Evolutionary conservation across 1,140 invertebrate species (phyloP).

Genomic region (Zaprionus ghesquierei): DNA sequence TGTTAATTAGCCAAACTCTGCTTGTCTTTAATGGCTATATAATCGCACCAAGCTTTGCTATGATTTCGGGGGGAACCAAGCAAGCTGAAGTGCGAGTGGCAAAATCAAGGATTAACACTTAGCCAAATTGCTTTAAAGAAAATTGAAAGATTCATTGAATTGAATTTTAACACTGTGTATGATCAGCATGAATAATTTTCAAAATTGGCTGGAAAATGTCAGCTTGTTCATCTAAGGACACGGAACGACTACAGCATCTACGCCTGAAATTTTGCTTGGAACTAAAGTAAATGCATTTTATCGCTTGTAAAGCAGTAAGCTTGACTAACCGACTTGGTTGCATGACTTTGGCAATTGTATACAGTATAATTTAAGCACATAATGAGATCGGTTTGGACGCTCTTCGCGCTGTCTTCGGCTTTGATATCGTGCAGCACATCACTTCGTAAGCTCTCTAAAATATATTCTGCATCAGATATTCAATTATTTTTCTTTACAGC

Average conservation of each 20-base stretch:
- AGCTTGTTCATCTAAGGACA: too few relatives aligned
- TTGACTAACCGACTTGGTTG: not conserved
- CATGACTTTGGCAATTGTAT: not conserved
- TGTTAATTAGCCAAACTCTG: constrained; percentile 43
- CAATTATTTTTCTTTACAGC: not conserved
- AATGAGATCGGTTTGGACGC: not conserved
- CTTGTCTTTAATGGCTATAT: constrained; percentile 45
- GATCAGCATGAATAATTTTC: not conserved
- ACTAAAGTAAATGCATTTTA: not conserved
- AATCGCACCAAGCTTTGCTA: constrained; percentile 13
- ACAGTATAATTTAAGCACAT: not conserved
- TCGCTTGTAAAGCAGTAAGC: not conserved
- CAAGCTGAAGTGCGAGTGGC: too few relatives aligned
- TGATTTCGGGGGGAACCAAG: too few relatives aligned
- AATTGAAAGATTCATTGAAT: not conserved
- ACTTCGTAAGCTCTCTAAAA: not conserved
- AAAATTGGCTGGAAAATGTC: not conserved
- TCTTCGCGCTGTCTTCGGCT: not conserved
- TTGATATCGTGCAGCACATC: too few relatives aligned
- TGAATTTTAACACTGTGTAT: not conserved
- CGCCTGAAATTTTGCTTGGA: not conserved
- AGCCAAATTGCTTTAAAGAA: constrained; percentile 4
- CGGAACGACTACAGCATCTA: not conserved
- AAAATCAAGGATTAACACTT: constrained; percentile 7
- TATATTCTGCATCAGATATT: not conserved